Evolutionary conservation across 1,140 invertebrate genomes (phyloP), one percentile per base, ranked within the genome.

Genomic region (Chionoecetes opilio): DNA sequence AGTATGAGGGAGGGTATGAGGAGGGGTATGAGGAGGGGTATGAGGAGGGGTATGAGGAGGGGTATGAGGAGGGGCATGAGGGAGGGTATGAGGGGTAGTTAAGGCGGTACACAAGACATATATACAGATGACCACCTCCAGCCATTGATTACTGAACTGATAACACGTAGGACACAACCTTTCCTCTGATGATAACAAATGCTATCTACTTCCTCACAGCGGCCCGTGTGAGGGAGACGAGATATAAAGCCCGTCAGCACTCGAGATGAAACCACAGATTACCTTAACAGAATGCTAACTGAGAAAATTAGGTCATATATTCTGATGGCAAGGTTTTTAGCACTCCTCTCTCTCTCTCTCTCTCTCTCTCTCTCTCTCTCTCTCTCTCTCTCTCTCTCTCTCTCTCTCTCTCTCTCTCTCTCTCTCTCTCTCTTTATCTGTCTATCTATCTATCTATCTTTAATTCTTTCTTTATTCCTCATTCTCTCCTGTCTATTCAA

Each of bases 331-430:
- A 75, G 63, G 0, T 75, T 75, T 75, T 75, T 75, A n/a, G n/a
- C 6, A 6, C 21, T 2, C 26, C 53, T 75, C 21, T 75, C 9
- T 75, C 53, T 75, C 53, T 75, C 53, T 75, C 53, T 75, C 53
- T 75, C 53, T 75, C 63, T 17, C 63, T 75, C 63, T 75, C 63
- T 75, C 63, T 75, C 63, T 75, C 63, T 75, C 63, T 75, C 63
- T 75, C 63, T 75, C 63, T 75, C 63, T 75, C 63, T 75, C 63
- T 75, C 63, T 75, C 63, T 75, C 63, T 75, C 63, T 75, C 63
- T 75, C 63, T 75, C 63, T 75, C 63, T 75, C 63, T 75, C 63
- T 75, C 63, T 75, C n/a, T 75, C 21, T 75, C 63, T 75, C 63
- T n/a, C 21, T 75, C 63, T 75, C n/a, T 75, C 21, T 75, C 63